phyloP scores from a whole-genome alignment of 2,888 invertebrate genomes.

The Anticlea derivata region DNA sequence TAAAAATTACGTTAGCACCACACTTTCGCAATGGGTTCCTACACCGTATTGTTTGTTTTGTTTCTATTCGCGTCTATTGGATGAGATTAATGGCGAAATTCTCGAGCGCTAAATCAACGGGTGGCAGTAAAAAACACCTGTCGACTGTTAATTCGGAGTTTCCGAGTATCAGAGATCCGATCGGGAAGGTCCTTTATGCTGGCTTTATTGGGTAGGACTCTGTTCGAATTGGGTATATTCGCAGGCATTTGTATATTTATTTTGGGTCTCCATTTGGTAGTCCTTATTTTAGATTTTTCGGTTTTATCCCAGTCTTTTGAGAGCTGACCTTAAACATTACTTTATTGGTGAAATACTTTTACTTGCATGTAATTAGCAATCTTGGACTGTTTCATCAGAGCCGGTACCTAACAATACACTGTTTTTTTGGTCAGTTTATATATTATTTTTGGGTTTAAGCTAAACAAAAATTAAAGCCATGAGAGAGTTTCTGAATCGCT shows the following conservation, averaged over 20 bases:
- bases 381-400: too few relatives aligned
- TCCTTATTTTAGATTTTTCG: not conserved
- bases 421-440: too few relatives aligned
- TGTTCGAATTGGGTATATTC: not conserved
- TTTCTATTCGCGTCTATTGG: slow-evolving; percentile 69
- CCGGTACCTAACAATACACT: too few relatives aligned
- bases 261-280: too few relatives aligned
- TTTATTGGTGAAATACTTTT: too few relatives aligned
- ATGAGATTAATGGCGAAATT: slow-evolving; percentile 79
- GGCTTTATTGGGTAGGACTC: slow-evolving; percentile 42
- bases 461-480: too few relatives aligned
- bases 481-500: too few relatives aligned
- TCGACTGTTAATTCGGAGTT: slow-evolving; percentile 60
- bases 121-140: slow-evolving; percentile 80
- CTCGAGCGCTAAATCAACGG: slow-evolving; percentile 73
- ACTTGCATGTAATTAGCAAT: too few relatives aligned
- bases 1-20: slow-evolving; percentile 23
- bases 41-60: slow-evolving; percentile 53
- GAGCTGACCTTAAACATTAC: too few relatives aligned
- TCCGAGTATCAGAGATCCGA: slow-evolving; percentile 65
- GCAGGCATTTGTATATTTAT: slow-evolving; percentile 15
- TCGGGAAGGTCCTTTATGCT: slow-evolving; percentile 54
- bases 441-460: too few relatives aligned
- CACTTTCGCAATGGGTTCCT: slow-evolving; percentile 34
- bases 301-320: too few relatives aligned